phyloP scores from a whole-genome alignment of 1,140 invertebrate genomes.

The Uloborus diversus region DNA sequence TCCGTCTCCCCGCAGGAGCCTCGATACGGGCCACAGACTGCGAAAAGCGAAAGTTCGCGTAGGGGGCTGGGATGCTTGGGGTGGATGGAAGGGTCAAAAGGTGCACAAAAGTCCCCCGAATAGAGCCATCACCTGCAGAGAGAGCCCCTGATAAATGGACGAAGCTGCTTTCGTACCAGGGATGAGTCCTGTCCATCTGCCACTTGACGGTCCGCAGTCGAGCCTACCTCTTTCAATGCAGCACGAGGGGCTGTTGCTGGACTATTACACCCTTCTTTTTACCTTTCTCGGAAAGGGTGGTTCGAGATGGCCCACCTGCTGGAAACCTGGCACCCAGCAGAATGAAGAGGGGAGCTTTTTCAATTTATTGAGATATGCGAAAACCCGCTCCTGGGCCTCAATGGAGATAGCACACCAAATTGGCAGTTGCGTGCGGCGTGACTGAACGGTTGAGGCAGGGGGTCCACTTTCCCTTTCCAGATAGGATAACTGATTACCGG shows the following conservation, averaged over 20 bases:
- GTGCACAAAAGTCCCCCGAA: not conserved
- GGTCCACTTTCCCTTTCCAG: not conserved
- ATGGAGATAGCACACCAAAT: not conserved
- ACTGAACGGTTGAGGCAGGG: not conserved
- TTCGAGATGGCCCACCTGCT: not conserved
- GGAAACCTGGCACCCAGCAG: no score
- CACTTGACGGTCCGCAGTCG: not conserved
- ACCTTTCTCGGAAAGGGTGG: not conserved
- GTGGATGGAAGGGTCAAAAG: not conserved
- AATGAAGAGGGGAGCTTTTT: no score
- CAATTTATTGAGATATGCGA: not conserved
- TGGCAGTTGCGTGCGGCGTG: not conserved
- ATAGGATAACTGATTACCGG: not conserved
- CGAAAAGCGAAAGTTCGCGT: no score
- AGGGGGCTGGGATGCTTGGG: not conserved
- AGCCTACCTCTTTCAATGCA: no score
- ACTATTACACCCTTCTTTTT: no score
- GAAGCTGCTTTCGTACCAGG: not conserved
- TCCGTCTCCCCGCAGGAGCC: no score
- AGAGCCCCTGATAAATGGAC: not conserved
- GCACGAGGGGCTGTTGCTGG: no score
- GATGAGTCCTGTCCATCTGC: conserved; percentile 29
- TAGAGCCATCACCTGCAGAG: conserved; percentile 41
- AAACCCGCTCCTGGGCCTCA: no score
- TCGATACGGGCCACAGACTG: no score